Percentiles rank a stretch among this genome's conserved stretches.
phyloP scores from a whole-genome alignment of 1,140 invertebrate species.

The Scaptodrosophila lebanonensis region DNA sequence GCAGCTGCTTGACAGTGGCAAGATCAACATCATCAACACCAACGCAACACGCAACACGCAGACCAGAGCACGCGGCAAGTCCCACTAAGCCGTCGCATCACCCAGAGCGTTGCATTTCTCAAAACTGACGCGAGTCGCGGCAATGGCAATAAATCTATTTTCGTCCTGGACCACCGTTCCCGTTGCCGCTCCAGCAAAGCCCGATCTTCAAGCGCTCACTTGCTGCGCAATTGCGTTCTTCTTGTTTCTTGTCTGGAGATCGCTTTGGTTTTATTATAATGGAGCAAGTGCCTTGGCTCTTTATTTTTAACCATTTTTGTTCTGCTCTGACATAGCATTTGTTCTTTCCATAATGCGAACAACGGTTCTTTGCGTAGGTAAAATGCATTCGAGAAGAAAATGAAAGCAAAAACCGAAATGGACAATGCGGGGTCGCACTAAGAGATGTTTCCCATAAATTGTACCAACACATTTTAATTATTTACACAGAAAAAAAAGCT shows the following conservation, averaged over 20 bases:
- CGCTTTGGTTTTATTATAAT: conserved; percentile 30
- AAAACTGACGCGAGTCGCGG: conserved; percentile 48
- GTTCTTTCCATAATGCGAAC: conserved; percentile 2
- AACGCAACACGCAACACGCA: conserved; percentile 24
- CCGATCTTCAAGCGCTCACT: conserved; percentile 25
- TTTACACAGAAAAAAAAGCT: conserved; percentile 47
- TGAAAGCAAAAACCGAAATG: conserved; percentile 18
- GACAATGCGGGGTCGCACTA: conserved; percentile 1
- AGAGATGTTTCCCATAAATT: conserved; percentile 1
- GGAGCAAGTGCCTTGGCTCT: conserved; percentile 40
- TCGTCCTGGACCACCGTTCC: conserved; percentile 39
- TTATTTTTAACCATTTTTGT: conserved; percentile 38
- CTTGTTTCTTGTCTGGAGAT: conserved; percentile 1
- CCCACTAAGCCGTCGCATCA: conserved; percentile 29
- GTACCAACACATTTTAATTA: conserved; percentile 34
- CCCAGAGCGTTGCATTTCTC: conserved; percentile 46
- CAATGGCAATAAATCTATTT: conserved; percentile 72
- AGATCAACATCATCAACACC: conserved; percentile 6
- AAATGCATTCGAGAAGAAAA: conserved; percentile 37
- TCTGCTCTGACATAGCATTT: conserved; percentile 36
- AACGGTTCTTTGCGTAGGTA: conserved; percentile 65
- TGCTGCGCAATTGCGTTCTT: conserved; percentile 60
- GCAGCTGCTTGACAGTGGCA: conserved; percentile 8
- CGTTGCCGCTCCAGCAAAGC: background rate
- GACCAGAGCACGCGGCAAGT: background rate